Base-by-base conservation (phyloP, 2,888 invertebrate genomes). In the Drosophila nigricruria region DNA sequence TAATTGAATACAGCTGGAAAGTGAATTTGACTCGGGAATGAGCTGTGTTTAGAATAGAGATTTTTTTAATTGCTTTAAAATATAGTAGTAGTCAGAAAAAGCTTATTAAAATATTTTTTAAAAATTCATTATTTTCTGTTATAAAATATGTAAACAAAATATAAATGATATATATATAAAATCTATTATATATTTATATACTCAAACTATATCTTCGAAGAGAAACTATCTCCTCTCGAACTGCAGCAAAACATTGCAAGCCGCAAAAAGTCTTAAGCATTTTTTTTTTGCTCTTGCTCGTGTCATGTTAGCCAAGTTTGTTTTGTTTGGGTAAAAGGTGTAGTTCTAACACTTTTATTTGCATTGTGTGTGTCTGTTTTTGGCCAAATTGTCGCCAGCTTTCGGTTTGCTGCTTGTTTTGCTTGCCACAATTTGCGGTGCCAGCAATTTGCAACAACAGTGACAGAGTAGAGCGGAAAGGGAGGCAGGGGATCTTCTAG, bases 391-490 rank as follows among this genome's bases (percentile, higher is more conserved):
- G 54, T 43, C 25, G 49, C 47, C 58, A 50, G 53, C n/a, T 36
- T 38, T 32, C 45, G 25, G 49, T 38, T 18, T 40, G 54, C 56
- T 57, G 38, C 72, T 38, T 34, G 36, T 49, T 53, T 34, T 61
- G 60, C 43, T 49, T 68, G 72, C 67, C 58, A 70, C 70, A 60
- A 67, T 54, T 73, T 73, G 78, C 61, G 70, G 74, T 74, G 61
- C 54, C 43, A 40, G 45, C 63, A 57, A 67, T 75, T 75, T 60
- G 54, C 57, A 67, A 42, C 66, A 56, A 60, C 43, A 50, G 43
- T 54, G 36, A 10, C 9, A 34, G n/a, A n/a, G 20, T 23, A 43
- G 47, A 40, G 40, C n/a, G n/a, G n/a, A n/a, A 23, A 43, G 25
- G n/a, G 25, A 43, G 36, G 67, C 47, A 40, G 56, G 18, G 30